Evolutionary conservation across 2,797 vertebrate species (phyloP), one percentile per base, ranked within the genome.

Genomic region (Neosilurus hyrtlii): DNA sequence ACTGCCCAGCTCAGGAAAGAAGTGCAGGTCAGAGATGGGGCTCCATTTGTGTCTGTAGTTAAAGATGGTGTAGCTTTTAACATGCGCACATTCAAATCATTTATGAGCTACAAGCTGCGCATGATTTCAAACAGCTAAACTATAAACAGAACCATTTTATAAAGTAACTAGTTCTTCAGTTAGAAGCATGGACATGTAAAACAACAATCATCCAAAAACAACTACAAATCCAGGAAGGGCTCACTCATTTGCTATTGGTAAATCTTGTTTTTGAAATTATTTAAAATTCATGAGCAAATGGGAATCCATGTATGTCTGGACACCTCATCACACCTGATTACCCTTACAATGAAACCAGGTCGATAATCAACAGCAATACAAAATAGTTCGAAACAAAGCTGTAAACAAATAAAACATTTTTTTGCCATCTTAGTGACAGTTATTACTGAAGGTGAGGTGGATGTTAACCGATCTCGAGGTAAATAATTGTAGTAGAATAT

Each of bases 1-100:
- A 95, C 91, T 76, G 92, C 93, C 72, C 94, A 95, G 78, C 92
- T 98, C 78, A 95, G 94, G 87, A 91, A 90, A 87, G 96, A 98
- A 89, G 94, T 95, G 85, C 96, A 97, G 95, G 98, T 99, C 93
- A 87, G 82, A 65, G 56, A 52, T 57, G 68, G 43, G 20, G 9
- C 11, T 35, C n/a, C 10, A 15, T 57, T 57, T 9, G 59, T 43
- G 14, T 20, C 26, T 35, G 12, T 3, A n/a, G 2, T 62, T 62
- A 54, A 82, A 54, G 49, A 37, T 56, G 49, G 11, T 54, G 18
- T 59, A 63, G 37, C 7, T 16, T 56, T 43, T 26, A 37, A 43
- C 20, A 54, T 26, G 11, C 20, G 43, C 4, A 43, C 4, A n/a
- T 61, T 77, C 37, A 77, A 77, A 24, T 49, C 37, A 77, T 49